These are phyloP conservation scores for Sycophila sp. DNA, from an alignment of 1,140 invertebrate species.

Conservation along the genomic window DNA sequence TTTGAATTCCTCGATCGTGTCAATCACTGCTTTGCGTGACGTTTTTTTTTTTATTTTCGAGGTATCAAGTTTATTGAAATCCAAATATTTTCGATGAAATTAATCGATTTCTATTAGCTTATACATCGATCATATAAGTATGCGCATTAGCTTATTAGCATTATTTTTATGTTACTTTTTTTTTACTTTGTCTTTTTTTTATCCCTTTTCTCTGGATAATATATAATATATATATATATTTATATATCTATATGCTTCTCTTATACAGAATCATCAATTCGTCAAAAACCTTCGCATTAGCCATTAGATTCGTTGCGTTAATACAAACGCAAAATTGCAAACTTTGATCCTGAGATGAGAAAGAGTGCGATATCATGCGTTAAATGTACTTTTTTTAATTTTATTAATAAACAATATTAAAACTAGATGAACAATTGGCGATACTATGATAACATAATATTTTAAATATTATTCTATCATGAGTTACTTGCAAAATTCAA, in stretches of 20 bases:
- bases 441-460: too few relatives aligned
- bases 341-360: too few relatives aligned
- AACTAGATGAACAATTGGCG: too few relatives aligned
- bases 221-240: slow-evolving; percentile 37
- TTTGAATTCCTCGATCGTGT: slow-evolving; percentile 25
- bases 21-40: slow-evolving; percentile 24
- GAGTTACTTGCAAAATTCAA: too few relatives aligned
- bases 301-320: slow-evolving; percentile 2
- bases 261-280: slow-evolving; percentile 29
- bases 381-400: too few relatives aligned
- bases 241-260: slow-evolving; percentile 30
- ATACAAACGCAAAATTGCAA: too few relatives aligned
- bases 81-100: slow-evolving; percentile 59
- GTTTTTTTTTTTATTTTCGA: slow-evolving; percentile 48
- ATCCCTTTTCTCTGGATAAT: slow-evolving; percentile 29
- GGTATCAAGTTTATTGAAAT: slow-evolving; percentile 64
- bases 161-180: slow-evolving; percentile 36
- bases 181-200: slow-evolving; percentile 32
- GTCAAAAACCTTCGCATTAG: slow-evolving; percentile 31
- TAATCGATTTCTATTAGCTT: slow-evolving; percentile 59
- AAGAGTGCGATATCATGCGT: too few relatives aligned
- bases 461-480: too few relatives aligned
- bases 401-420: too few relatives aligned
- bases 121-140: slow-evolving; percentile 60
- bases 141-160: slow-evolving; percentile 57